Evolutionary conservation across 1,140 invertebrate genomes (phyloP), one percentile per base, ranked within the genome.

Genomic region (Adelges cooleyi): DNA sequence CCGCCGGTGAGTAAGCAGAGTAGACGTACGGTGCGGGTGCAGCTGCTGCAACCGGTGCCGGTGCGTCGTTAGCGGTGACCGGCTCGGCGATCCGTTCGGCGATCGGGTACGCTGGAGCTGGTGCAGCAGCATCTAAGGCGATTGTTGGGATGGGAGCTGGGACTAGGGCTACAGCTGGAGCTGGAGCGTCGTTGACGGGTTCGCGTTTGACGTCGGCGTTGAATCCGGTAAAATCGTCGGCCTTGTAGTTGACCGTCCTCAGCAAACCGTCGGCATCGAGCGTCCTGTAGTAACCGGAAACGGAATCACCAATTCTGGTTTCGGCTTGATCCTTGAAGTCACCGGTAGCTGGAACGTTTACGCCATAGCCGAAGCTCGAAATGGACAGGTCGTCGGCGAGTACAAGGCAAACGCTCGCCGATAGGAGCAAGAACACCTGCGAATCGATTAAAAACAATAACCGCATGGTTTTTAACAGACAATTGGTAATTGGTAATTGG

Each of bases 211-310:
- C 81, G 36, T 82, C 79, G 11, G 83, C 83, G 72, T 83, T 82
- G 73, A 83, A 84, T 51, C 82, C 82, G 67, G 78, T 79, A 54
- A 82, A 77, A n/a, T 75, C 69, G 69, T 83, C 82, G 10, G 81
- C 80, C 3, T 79, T 80, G 68, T 83, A 84, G 51, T 81, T 77
- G 25, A 83, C 82, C 29, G 72, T 75, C 29, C 78, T 71, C 52
- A 82, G 77, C 20, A 81, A 81, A 15, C 78, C 78, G 42, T 80
- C 78, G 11, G 77, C 68, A 48, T 79, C 77, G 42, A 78, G 66
- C 5, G 80, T 70, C 4, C 73, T 75, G 73, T 80, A 80, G 67
- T 73, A 74, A 5, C 80, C 80, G 38, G 75, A 74, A 20, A 80
- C 76, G 6, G 78, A 66, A 40, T 77, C 78, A 38, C 78, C 78